Evolutionary conservation across 2,113 vertebrate genomes (phyloP), one percentile per base, ranked within the genome.

Genomic region (Stegastes partitus): DNA sequence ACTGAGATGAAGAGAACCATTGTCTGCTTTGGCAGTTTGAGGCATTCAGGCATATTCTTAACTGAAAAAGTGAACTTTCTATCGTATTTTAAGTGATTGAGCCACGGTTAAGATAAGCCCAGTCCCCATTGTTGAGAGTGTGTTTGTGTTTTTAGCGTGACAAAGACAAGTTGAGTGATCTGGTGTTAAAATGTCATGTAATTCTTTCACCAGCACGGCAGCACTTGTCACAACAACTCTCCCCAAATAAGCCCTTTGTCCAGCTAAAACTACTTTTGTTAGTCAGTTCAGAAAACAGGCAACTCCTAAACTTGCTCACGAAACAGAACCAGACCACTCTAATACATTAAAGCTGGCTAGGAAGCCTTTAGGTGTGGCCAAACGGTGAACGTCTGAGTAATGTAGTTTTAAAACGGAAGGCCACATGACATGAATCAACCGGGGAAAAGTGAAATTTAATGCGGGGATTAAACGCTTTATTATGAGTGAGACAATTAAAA

Each of bases 1-100:
- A 42, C 34, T 9, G 22, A 6, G 23, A 53, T 68, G 31, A 59
- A 73, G 25, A 39, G 28, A 19, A 23, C 68, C 26, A 74, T 50
- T 81, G 78, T 81, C 53, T 78, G 21, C 8, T 28, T 54, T 6
- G 3, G 19, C 65, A 39, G 11, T 57, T 26, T 53, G 22, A 67
- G 10, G 7, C 4, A 26, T 34, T 1, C 26, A 16, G 47, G 61
- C 23, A 49, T 12, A 42, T 71, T 21, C 34, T 39, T 53, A 22
- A 37, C 53, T 21, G 14, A 25, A 59, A 37, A 53, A 21, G 23
- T 37, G 21, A 10, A 68, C 11, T 76, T 74, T 54, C 21, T 5
- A 1, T 54, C 44, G 22, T 45, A 34, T 42, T 51, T 22, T 1
- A 55, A 9, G n/a, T 21, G 15, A 19, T 2, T 14, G 51, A 12